These are phyloP conservation scores for Parnassius orleans DNA, from an alignment of 2,888 invertebrate species.

Conservation along the genomic window DNA sequence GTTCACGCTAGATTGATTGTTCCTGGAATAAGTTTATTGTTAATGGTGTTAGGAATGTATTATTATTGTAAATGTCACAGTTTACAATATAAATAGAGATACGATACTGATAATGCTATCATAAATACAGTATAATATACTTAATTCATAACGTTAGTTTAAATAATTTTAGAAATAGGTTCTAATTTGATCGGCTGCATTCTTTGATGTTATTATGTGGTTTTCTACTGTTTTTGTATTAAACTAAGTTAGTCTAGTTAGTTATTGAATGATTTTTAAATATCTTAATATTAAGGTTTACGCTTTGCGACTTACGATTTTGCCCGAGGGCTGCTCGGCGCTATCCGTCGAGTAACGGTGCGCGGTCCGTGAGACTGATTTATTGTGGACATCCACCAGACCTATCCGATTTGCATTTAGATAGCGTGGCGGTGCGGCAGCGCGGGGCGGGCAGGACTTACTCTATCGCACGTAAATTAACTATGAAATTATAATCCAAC, in stretches of 20 bases:
- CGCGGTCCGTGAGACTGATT: constrained; percentile 62
- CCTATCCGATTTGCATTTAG: constrained; percentile 81
- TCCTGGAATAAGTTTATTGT: constrained; percentile 20
- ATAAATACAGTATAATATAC: neutral
- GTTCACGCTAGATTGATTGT: constrained; percentile 25
- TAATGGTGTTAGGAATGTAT: neutral
- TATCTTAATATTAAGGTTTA: constrained; percentile 29
- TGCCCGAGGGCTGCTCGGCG: constrained; percentile 45
- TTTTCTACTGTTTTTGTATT: too few species aligned
- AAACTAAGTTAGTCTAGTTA: too few species aligned
- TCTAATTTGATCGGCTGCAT: too few species aligned
- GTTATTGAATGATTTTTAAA: too few species aligned
- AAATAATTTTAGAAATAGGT: too few species aligned
- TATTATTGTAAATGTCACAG: neutral
- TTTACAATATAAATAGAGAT: constrained; percentile 4
- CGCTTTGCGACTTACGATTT: constrained; percentile 31
- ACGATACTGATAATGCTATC: constrained; percentile 1
- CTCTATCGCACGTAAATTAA: constrained; percentile 72
- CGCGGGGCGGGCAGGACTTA: constrained; percentile 48
- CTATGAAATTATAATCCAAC: constrained; percentile 62
- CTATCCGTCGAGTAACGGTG: constrained; percentile 57
- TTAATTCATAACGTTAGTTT: neutral
- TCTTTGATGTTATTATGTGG: too few species aligned
- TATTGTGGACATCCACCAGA: constrained; percentile 75
- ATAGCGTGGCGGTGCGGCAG: constrained; percentile 56